Evolutionary conservation across 2,113 vertebrate genomes (phyloP).

Genomic region (Ceyx melanurus): DNA sequence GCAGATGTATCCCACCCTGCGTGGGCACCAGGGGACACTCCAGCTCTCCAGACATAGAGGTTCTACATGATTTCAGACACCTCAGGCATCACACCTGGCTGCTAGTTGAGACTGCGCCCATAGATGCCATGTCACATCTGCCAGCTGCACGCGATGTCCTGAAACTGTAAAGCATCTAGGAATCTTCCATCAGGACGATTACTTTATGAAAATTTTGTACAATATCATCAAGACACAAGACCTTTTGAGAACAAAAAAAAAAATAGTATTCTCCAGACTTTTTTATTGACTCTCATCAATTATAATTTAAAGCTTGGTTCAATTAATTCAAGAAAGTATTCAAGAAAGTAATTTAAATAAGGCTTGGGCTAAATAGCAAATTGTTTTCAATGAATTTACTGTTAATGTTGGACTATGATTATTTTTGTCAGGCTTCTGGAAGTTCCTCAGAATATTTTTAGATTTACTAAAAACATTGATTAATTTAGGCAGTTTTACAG

Average conservation of each 20-base stretch:
- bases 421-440: background rate
- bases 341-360: background rate
- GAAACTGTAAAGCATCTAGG: background rate
- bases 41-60: background rate
- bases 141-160: background rate
- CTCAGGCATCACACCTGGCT: slow-evolving; percentile 43
- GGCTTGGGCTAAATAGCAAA: background rate
- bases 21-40: background rate
- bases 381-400: background rate
- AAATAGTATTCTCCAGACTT: background rate
- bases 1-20: background rate
- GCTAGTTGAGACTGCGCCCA: background rate
- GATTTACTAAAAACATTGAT: background rate
- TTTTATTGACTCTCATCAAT: background rate
- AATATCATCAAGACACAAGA: background rate
- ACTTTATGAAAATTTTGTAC: background rate
- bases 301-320: background rate
- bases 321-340: background rate
- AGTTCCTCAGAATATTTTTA: background rate
- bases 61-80: background rate
- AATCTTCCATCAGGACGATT: background rate
- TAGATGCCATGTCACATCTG: background rate
- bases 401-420: background rate
- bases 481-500: background rate
- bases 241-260: background rate